Base-by-base conservation (phyloP, 2,113 vertebrate genomes). In the Felis chaus region DNA sequence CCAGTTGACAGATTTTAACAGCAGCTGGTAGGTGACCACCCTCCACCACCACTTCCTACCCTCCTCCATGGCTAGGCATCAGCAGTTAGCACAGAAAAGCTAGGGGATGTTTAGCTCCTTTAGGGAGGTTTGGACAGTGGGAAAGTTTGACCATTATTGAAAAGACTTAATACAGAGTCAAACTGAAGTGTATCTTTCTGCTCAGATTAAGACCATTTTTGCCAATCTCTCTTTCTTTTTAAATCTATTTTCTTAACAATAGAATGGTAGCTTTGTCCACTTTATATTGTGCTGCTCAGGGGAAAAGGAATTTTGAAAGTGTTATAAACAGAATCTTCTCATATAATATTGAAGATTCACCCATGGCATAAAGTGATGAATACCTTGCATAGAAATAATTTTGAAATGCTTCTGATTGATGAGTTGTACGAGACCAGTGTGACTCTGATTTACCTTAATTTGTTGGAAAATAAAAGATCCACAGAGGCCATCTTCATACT, bases 1-100 rank as follows among this genome's bases (percentile, higher is more conserved):
- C 98, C 95, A 98, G 97, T 98, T 98, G 98, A 98, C 98, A 98
- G 98, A 97, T 98, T 98, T 98, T 98, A 98, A 97, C 97, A 98
- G 98, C 98, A 98, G 98, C 97, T 98, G 98, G 98, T 97, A 97
- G 98, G 93, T 98, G 97, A 98, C 97, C 88, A 97, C 91, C 96
- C 96, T 98, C 92, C 74, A 87, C 95, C 93, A 93, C 90, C 92
- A 95, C 97, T 97, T 98, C 98, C 98, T 95, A 95, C 97, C 88
- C 76, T 97, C 97, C 97, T 96, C 93, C 69, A 57, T 66, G 3
- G 36, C 15, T 23, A 66, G 82, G 7, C 73, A 65, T 65, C 33
- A 27, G 3, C 53, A 93, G 39, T 23, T 4, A 88, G 87, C 36
- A 6, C n/a, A 41, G 29, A 68, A 69, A 93, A 87, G 19, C 13